Conservation (phyloP, 2,888 invertebrate species). For the Aleiodes alternator region DNA sequence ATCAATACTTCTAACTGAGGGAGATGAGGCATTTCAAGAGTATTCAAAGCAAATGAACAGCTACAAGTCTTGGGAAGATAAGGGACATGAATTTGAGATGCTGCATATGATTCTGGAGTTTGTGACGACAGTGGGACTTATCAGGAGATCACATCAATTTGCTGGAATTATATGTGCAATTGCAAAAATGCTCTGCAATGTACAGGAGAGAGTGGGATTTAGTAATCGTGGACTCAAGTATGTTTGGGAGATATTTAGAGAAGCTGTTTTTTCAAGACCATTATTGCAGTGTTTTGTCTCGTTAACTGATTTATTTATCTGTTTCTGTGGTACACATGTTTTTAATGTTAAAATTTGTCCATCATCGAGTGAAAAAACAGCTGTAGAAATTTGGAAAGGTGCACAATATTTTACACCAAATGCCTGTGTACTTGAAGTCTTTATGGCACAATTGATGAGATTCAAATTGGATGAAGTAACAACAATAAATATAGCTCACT, state of each 20-base stretch:
- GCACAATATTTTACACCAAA: conserved; percentile 65
- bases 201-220: conserved; percentile 64
- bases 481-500: conserved; percentile 61
- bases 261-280: conserved; percentile 70
- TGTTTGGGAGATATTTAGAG: conserved; percentile 65
- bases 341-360: conserved; percentile 63
- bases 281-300: conserved; percentile 65
- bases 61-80: conserved; percentile 65
- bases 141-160: conserved; percentile 73
- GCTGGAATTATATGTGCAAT: conserved; percentile 70
- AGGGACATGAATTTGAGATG: conserved; percentile 65
- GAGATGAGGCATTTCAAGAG: conserved; percentile 60
- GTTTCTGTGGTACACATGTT: conserved; percentile 58
- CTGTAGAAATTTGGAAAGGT: conserved; percentile 63
- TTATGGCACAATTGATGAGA: conserved; percentile 66
- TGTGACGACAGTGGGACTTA: conserved; percentile 62
- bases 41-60: conserved; percentile 67
- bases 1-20: conserved; percentile 55
- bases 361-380: conserved; percentile 56
- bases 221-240: conserved; percentile 67
- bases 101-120: conserved; percentile 68
- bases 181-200: conserved; percentile 63
- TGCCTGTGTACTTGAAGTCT: conserved; percentile 68
- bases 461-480: conserved; percentile 65
- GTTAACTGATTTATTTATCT: conserved; percentile 62